These are phyloP conservation scores for Furnarius figulus DNA, from an alignment of 2,113 vertebrate genomes.

Conservation along the genomic window DNA sequence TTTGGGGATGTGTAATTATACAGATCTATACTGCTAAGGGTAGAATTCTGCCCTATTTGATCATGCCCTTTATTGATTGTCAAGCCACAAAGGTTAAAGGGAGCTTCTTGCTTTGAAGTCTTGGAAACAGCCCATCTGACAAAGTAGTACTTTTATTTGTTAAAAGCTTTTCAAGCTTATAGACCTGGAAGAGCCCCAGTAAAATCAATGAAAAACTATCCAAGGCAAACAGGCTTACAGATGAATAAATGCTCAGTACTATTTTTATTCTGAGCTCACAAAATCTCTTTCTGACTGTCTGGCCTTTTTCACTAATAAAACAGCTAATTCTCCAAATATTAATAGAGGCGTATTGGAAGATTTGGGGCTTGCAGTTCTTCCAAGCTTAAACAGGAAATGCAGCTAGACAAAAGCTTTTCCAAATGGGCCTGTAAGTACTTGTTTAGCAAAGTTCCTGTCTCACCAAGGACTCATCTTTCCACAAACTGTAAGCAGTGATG, in stretches of 20 bases:
- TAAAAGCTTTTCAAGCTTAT: constrained; percentile 8
- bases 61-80: constrained; percentile 4
- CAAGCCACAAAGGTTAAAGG: constrained; percentile 21
- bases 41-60: constrained; percentile 11
- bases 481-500: neutral
- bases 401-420: constrained; percentile 4
- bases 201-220: constrained; percentile 52
- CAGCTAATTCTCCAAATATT: constrained; percentile 60
- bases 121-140: constrained; percentile 17
- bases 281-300: constrained; percentile 33
- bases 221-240: constrained; percentile 48
- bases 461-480: neutral
- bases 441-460: neutral
- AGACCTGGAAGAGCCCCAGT: constrained; percentile 43
- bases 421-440: neutral
- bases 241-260: constrained; percentile 48
- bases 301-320: constrained; percentile 54
- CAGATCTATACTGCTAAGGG: neutral
- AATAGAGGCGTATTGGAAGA: neutral
- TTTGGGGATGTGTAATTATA: neutral
- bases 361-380: neutral
- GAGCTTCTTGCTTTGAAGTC: constrained; percentile 18
- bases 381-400: neutral
- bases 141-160: constrained; percentile 45
- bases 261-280: constrained; percentile 65